These are phyloP conservation scores for Piaya cayana DNA, from an alignment of 2,113 vertebrate species.

Conservation along the genomic window DNA sequence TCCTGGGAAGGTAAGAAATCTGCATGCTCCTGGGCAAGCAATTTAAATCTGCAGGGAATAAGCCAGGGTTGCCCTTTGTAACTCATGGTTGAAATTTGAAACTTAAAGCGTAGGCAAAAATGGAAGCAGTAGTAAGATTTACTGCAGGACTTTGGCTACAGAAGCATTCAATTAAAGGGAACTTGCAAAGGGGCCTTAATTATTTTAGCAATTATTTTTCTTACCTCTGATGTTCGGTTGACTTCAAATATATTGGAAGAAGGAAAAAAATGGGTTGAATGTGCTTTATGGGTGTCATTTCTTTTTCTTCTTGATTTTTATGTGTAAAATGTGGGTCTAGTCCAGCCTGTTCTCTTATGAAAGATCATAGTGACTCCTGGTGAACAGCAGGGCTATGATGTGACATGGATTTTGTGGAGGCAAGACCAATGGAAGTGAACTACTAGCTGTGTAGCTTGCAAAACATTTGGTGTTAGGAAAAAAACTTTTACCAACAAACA, in stretches of 20 bases:
- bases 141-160: slow-evolving; percentile 39
- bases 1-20: slow-evolving; percentile 90
- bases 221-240: background rate
- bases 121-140: slow-evolving; percentile 63
- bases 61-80: slow-evolving; percentile 43
- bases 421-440: background rate
- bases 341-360: background rate
- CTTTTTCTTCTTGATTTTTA: background rate
- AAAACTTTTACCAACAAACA: background rate
- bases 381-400: background rate
- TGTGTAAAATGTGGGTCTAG: background rate
- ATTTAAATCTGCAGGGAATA: slow-evolving; percentile 33
- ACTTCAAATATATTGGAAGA: background rate
- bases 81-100: slow-evolving; percentile 47
- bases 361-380: background rate
- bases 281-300: background rate
- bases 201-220: background rate
- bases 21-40: background rate
- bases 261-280: background rate
- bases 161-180: slow-evolving; percentile 35
- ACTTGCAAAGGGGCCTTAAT: background rate
- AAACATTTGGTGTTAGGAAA: background rate
- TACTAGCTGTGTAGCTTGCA: background rate
- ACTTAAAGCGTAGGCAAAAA: slow-evolving; percentile 54
- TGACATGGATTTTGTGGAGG: background rate